phyloP scores from a whole-genome alignment of 2,113 vertebrate genomes.

The Dromiciops gliroides region DNA sequence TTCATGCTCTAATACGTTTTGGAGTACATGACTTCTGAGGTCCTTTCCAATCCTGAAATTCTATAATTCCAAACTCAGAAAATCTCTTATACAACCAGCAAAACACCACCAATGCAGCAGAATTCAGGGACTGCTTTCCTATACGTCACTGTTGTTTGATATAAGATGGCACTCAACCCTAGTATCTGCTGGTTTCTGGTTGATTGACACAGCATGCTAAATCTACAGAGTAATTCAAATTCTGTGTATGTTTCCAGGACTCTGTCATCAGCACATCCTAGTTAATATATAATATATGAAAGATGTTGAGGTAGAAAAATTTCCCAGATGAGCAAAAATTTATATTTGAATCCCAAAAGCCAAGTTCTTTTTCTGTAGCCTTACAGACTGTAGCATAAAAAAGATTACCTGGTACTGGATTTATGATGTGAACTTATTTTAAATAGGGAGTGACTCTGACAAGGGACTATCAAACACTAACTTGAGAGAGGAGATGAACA shows the following conservation, averaged over 20 bases:
- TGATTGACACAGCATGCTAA: background rate
- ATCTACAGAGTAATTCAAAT: background rate
- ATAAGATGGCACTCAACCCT: background rate
- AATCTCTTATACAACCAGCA: background rate
- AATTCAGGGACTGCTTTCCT: background rate
- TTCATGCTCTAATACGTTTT: background rate
- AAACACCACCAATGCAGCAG: background rate
- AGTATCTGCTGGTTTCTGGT: background rate
- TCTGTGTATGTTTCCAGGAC: background rate
- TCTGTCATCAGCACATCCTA: background rate
- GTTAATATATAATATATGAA: background rate
- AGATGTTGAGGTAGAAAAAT: background rate
- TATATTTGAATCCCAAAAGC: background rate
- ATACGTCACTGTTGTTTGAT: background rate
- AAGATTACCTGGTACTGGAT: background rate
- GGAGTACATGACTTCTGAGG: background rate
- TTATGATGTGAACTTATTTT: background rate
- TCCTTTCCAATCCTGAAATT: background rate
- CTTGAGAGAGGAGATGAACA: background rate
- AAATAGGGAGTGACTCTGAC: background rate
- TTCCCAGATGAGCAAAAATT: background rate
- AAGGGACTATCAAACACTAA: background rate
- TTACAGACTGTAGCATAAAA: conserved; percentile 12
- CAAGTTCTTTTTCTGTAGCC: conserved; percentile 8
- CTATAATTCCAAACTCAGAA: background rate